Evolutionary conservation across 2,888 invertebrate genomes (phyloP).

Genomic region (Drosophila tanythrix): DNA sequence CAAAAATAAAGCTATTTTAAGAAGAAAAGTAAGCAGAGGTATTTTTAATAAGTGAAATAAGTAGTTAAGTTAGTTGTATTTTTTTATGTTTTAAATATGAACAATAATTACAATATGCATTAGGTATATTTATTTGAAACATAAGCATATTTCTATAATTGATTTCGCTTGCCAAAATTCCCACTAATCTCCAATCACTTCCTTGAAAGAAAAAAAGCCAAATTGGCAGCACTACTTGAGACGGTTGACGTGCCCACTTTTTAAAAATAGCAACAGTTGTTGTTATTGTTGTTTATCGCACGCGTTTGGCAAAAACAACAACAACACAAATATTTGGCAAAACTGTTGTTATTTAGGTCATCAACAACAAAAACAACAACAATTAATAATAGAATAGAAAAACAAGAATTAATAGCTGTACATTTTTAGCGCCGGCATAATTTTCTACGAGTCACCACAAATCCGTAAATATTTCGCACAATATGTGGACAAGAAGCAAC

Average conservation of each 20-base stretch:
- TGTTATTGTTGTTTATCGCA: conserved; percentile 53
- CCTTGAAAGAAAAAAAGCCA: background rate
- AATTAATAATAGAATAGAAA: conserved; percentile 7
- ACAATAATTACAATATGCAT: background rate
- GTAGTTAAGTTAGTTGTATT: background rate
- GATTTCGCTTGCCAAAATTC: background rate
- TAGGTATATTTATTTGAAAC: background rate
- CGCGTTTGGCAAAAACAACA: conserved; percentile 45
- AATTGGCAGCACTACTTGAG: background rate
- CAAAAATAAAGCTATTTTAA: background rate
- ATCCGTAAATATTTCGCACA: conserved; percentile 83
- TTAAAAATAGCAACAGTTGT: conserved; percentile 37
- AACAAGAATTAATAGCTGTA: conserved; percentile 12
- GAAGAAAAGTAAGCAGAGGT: background rate
- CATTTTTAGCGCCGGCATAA: conserved; percentile 78
- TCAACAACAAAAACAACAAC: conserved; percentile 26
- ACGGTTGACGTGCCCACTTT: conserved; percentile 69
- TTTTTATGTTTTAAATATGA: background rate
- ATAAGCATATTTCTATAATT: background rate
- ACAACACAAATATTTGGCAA: conserved; percentile 64
- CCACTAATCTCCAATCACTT: background rate
- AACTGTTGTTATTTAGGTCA: conserved; percentile 34
- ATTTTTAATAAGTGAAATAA: background rate
- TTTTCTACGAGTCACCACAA: conserved; percentile 82
- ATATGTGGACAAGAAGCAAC: conserved; percentile 78